Base-by-base conservation (phyloP, 1,140 invertebrate genomes). In the Nephila pilipes region DNA sequence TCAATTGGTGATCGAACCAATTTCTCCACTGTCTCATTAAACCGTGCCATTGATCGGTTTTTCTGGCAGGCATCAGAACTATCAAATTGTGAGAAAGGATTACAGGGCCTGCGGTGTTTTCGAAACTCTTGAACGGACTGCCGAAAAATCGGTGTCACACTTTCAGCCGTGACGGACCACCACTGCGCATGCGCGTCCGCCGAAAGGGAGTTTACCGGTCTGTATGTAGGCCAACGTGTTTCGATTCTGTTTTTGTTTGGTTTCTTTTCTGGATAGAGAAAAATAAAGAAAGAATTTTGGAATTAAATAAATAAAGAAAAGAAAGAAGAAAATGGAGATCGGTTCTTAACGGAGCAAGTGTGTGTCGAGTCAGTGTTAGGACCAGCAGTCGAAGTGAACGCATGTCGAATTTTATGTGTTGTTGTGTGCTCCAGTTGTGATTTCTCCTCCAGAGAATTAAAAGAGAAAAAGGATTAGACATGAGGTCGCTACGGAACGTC, bases 171-270 rank as follows among this genome's bases (percentile, higher is more conserved):
- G 69, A 90, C 69, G 75, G 46, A 90, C 60, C 36, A 18, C n/a
- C 58, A 83, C n/a, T 63, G 90, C 90, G 90, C 90, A 91, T 91
- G 90, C 90, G 69, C 57, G 46, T 91, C 79, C 18, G 79, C 90
- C 90, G 90, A 91, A 91, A 91, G 90, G 90, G 90, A 91, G 90
- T 91, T 65, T 91, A 91, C 90, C 80, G 55, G 90, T 91, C 90
- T 36, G 54, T 91, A 91, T 91, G 75, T 91, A 91, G 90, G 90
- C 90, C 90, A 91, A 91, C 90, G 32, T 91, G 90, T 91, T 91
- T 90, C 69, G 38, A 46, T 55, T 57, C 14, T 29, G 20, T 79
- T 80, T 83, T 57, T 55, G 81, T 20, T 83, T 83, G 14, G 46
- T 6, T 83, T 83, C 81, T 32, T 29, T 55, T 83, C 81, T 25